Conservation (phyloP, 1,140 invertebrate genomes). For the Popillia japonica region DNA sequence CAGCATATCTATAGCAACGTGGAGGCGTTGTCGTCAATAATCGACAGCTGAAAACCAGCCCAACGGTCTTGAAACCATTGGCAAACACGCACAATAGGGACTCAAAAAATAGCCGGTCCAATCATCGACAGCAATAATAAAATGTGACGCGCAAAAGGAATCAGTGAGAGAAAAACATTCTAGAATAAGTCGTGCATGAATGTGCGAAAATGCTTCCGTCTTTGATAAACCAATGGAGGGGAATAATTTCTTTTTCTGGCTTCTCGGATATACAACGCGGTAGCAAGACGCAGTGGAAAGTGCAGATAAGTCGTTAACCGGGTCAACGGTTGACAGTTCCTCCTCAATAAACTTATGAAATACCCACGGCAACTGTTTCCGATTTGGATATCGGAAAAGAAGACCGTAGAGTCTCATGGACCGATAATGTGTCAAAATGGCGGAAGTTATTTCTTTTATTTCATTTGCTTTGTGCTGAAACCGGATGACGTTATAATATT, state of each 20-base stretch:
- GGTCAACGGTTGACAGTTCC: conserved; percentile 40
- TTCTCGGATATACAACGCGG: conserved; percentile 41
- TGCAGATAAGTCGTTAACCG: conserved; percentile 47
- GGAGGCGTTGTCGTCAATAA: neutral
- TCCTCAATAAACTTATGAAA: conserved; percentile 33
- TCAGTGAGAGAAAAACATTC: conserved; percentile 40
- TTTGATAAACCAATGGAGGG: conserved; percentile 48
- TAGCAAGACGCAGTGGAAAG: conserved; percentile 42
- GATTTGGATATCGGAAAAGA: neutral
- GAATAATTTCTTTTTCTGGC: conserved; percentile 48
- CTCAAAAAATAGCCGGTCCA: neutral
- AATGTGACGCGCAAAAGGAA: neutral
- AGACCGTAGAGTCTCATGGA: neutral
- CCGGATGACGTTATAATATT: neutral
- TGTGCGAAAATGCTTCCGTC: conserved; percentile 45
- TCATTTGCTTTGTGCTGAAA: neutral
- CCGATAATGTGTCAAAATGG: neutral
- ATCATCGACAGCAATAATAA: neutral
- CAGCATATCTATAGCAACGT: neutral
- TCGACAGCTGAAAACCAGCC: neutral
- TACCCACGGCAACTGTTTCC: conserved; percentile 12
- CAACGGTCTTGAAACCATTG: neutral
- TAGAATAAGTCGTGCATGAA: conserved; percentile 47
- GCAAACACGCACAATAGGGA: neutral
- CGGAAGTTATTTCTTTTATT: neutral